Conservation (phyloP, 2,888 invertebrate species). For the Platerodrilus igneus region DNA sequence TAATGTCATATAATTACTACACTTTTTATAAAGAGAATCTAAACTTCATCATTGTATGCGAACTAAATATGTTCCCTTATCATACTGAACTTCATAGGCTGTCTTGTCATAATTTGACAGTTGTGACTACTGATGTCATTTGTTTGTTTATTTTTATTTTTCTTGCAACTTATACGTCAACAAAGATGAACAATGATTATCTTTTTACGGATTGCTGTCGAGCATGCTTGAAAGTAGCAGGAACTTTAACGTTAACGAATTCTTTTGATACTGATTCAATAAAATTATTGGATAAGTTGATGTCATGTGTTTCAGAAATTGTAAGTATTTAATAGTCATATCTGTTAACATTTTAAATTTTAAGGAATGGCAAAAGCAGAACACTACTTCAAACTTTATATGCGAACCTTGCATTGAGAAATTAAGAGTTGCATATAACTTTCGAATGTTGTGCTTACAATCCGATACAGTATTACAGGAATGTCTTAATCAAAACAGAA, state of each 20-base stretch:
- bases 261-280: slow-evolving; percentile 22
- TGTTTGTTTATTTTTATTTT: neutral
- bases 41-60: too few relatives aligned
- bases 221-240: slow-evolving; percentile 21
- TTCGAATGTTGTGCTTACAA: slow-evolving; percentile 22
- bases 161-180: neutral
- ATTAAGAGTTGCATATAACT: slow-evolving; percentile 22
- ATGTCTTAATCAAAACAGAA: slow-evolving; percentile 19
- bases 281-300: slow-evolving; percentile 23
- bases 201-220: slow-evolving; percentile 23
- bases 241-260: slow-evolving; percentile 18
- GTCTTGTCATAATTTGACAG: too few relatives aligned
- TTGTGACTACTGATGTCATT: too few relatives aligned
- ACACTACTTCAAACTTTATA: slow-evolving; percentile 18
- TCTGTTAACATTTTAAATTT: slow-evolving; percentile 6
- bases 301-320: slow-evolving; percentile 23
- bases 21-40: too few relatives aligned
- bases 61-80: too few relatives aligned
- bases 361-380: slow-evolving; percentile 21
- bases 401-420: slow-evolving; percentile 21
- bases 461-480: slow-evolving; percentile 22
- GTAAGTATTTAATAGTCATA: slow-evolving; percentile 12
- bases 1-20: too few relatives aligned
- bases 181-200: slow-evolving; percentile 23
- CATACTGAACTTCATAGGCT: too few relatives aligned